A percentile compares a stretch with the other conserved stretches of the same genome.
phyloP scores from a whole-genome alignment of 2,888 invertebrate species.

The Microctonus aethiopoides region DNA sequence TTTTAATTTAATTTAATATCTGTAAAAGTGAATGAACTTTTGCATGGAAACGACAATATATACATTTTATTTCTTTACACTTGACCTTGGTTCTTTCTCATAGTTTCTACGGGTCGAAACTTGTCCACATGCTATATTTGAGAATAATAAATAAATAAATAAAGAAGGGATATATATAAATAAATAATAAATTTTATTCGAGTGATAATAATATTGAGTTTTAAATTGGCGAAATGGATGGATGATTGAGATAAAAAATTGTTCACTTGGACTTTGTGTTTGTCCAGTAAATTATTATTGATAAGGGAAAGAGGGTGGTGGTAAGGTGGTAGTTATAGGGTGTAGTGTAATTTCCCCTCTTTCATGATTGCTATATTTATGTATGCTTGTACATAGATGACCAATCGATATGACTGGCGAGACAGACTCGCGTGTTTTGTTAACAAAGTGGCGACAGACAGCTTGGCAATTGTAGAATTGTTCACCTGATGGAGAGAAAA shows the following conservation, averaged over 20 bases:
- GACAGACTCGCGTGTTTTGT: slow-evolving; percentile 27
- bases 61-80: slow-evolving; percentile 22
- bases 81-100: slow-evolving; percentile 18
- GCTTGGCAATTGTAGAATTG: neutral
- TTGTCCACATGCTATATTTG: too few species aligned
- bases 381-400: neutral
- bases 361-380: neutral
- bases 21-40: slow-evolving; percentile 8
- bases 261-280: neutral
- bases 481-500: neutral
- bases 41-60: slow-evolving; percentile 15
- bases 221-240: neutral
- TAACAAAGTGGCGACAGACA: slow-evolving; percentile 21
- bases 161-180: too few species aligned
- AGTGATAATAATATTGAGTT: too few species aligned
- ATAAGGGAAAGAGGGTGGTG: neutral
- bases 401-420: slow-evolving; percentile 26
- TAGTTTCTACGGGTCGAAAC: neutral
- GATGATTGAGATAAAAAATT: neutral
- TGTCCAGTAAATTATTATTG: neutral
- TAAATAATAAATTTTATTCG: too few species aligned
- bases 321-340: neutral
- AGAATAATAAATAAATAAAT: too few species aligned
- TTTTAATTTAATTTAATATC: neutral
- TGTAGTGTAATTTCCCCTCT: neutral